A percentile compares a stretch with the other conserved stretches of the same genome.
phyloP scores from a whole-genome alignment of 2,113 vertebrate genomes.

The Colius striatus region DNA sequence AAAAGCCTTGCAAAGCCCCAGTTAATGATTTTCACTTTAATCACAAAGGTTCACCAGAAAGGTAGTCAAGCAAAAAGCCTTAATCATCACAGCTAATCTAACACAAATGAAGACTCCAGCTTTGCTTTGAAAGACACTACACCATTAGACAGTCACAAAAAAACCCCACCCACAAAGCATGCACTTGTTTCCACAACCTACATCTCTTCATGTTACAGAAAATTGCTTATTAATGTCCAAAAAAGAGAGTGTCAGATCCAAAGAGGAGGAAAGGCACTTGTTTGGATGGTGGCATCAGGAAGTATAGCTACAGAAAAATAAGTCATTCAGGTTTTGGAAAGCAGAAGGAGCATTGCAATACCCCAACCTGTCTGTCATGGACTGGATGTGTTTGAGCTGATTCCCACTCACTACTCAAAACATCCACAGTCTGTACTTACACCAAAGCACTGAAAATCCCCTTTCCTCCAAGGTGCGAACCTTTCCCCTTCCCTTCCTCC shows the following conservation, averaged over 20 bases:
- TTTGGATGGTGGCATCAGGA: neutral
- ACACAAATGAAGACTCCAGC: neutral
- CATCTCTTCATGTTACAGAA: neutral
- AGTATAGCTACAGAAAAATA: neutral
- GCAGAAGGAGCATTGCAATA: neutral
- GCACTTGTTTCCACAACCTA: neutral
- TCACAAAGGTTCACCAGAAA: neutral
- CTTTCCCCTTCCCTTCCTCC: neutral
- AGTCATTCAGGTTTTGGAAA: neutral
- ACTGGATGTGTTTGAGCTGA: neutral
- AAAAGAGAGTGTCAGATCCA: neutral
- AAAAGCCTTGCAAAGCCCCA: neutral
- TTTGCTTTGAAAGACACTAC: neutral
- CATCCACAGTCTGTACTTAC: neutral
- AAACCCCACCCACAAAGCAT: neutral
- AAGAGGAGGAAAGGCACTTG: neutral
- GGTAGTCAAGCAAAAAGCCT: neutral
- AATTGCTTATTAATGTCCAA: neutral
- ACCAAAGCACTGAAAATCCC: neutral
- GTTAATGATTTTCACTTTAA: neutral
- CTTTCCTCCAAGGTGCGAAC: neutral
- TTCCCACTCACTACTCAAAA: neutral
- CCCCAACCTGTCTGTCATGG: neutral
- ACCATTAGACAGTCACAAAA: neutral
- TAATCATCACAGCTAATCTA: neutral